Evolutionary conservation across 2,888 invertebrate genomes (phyloP).

Genomic region (Plebejus argus): DNA sequence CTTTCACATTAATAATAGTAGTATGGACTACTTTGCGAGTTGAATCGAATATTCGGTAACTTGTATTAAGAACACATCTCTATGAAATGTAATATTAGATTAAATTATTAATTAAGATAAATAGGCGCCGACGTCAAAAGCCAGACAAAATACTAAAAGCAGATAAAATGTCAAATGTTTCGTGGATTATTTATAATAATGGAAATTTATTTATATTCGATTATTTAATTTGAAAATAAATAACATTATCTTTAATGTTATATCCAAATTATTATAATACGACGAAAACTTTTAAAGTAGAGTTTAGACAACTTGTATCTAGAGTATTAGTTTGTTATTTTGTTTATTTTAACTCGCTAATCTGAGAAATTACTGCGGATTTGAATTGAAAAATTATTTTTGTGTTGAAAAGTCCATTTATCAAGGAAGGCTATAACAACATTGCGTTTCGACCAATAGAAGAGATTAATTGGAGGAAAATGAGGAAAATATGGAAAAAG

Average conservation of each 20-base stretch:
- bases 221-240: neutral
- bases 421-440: neutral
- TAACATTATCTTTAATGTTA: neutral
- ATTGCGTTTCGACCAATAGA: neutral
- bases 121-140: neutral
- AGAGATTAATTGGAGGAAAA: no score
- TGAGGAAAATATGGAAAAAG: no score
- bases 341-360: no score
- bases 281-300: no score
- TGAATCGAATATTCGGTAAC: neutral
- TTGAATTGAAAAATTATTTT: neutral
- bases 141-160: slow-evolving; percentile 1
- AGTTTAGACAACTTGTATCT: no score
- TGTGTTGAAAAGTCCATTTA: neutral
- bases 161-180: slow-evolving; percentile 6
- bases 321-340: no score
- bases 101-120: slow-evolving; percentile 8
- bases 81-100: neutral
- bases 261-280: no score
- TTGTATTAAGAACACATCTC: neutral
- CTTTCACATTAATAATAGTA: neutral
- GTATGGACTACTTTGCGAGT: neutral
- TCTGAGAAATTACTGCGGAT: no score
- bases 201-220: neutral
- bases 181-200: neutral